Conservation (phyloP, 2,888 invertebrate species). For the Pecten maximus region DNA sequence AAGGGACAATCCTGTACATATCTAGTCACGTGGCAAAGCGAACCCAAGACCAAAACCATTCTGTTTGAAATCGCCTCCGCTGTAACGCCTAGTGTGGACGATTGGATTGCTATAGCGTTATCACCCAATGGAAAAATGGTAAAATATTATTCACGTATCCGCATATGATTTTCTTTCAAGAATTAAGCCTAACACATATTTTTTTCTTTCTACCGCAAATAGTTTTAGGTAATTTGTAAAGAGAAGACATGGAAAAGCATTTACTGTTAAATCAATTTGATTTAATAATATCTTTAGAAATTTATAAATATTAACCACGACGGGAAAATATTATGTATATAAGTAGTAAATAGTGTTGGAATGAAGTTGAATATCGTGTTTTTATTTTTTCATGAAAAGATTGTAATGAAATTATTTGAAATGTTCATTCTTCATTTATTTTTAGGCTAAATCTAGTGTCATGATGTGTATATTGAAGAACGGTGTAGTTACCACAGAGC, state of each 20-base stretch:
- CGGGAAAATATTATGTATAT: too few species aligned
- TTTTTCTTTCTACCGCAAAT: too few species aligned
- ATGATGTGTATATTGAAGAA: not conserved
- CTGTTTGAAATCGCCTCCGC: not conserved
- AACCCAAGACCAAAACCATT: not conserved
- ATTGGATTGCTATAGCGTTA: not conserved
- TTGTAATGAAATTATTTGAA: too few species aligned
- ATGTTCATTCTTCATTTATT: not conserved
- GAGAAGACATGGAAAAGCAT: too few species aligned
- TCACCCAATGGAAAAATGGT: not conserved
- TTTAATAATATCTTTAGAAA: too few species aligned
- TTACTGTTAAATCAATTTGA: too few species aligned
- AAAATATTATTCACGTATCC: not conserved
- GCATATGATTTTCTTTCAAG: not conserved
- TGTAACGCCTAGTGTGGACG: not conserved
- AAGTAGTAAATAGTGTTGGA: too few species aligned
- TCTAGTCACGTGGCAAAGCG: conserved; percentile 44
- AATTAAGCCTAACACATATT: too few species aligned
- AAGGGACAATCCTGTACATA: conserved; percentile 35
- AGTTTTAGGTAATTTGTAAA: too few species aligned
- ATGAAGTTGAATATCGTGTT: too few species aligned
- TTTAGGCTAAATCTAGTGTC: not conserved
- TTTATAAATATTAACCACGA: too few species aligned
- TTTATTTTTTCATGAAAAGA: too few species aligned
- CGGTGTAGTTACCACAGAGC: not conserved